These are phyloP conservation scores for Catharus ustulatus DNA, from an alignment of 2,797 vertebrate species.

Conservation along the genomic window DNA sequence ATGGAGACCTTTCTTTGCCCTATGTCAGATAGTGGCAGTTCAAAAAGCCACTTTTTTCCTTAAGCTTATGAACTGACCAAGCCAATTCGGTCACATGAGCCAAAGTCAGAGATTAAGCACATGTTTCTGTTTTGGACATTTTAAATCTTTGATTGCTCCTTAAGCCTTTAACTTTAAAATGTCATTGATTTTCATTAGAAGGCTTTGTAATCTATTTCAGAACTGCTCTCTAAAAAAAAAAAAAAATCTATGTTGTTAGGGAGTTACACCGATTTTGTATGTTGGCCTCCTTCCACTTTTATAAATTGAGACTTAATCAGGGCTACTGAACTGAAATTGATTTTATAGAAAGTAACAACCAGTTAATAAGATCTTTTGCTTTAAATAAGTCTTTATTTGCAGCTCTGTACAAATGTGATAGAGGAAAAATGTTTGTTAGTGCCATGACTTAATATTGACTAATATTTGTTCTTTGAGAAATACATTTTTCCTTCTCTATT, in stretches of 20 bases:
- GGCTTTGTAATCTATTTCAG: constrained; percentile 38
- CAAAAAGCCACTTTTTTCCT: neutral
- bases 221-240: neutral
- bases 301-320: constrained; percentile 60
- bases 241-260: constrained; percentile 21
- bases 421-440: neutral
- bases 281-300: constrained; percentile 46
- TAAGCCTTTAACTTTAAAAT: constrained; percentile 27
- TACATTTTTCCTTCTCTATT: neutral
- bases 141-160: constrained; percentile 7
- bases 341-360: constrained; percentile 27
- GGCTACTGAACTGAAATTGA: constrained; percentile 42
- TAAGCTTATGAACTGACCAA: neutral
- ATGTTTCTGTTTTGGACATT: neutral
- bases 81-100: neutral
- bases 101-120: neutral
- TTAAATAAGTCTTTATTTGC: constrained; percentile 52
- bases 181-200: constrained; percentile 61
- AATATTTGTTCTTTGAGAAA: neutral
- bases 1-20: neutral
- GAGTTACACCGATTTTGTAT: constrained; percentile 27
- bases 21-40: rapidly evolving
- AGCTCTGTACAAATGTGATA: neutral
- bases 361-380: constrained; percentile 42
- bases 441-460: neutral